These are phyloP conservation scores for Rapana venosa DNA, from an alignment of 2,888 invertebrate genomes.

Conservation along the genomic window DNA sequence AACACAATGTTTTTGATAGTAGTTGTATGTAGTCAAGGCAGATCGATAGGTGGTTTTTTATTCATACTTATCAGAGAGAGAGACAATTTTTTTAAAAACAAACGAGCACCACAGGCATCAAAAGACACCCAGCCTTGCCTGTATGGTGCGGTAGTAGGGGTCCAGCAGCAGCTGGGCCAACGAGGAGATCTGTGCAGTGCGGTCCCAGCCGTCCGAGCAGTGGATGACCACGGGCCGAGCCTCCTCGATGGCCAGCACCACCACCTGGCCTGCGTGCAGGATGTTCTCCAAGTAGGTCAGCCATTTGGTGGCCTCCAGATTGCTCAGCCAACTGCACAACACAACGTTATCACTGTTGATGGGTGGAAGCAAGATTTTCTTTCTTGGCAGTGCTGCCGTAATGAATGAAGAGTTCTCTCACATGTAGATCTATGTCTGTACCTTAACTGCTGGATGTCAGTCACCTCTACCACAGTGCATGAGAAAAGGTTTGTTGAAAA, in stretches of 20 bases:
- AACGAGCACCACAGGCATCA: not conserved
- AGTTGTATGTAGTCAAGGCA: too few species aligned
- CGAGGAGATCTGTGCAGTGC: slow-evolving; percentile 97
- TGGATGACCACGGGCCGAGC: slow-evolving; percentile 95
- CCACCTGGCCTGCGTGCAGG: slow-evolving; percentile 88
- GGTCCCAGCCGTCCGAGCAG: slow-evolving; percentile 99
- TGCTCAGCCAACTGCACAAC: slow-evolving; percentile 90
- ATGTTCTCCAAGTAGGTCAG: slow-evolving; percentile 92
- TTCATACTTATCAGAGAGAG: too few species aligned
- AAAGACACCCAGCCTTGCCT: slow-evolving; percentile 80
- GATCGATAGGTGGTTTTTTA: too few species aligned
- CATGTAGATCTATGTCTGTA: too few species aligned
- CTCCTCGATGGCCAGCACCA: slow-evolving; percentile 86
- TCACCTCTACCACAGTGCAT: too few species aligned
- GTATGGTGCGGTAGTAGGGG: slow-evolving; percentile 94
- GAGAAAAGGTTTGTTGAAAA: too few species aligned
- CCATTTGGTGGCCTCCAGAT: slow-evolving; percentile 94
- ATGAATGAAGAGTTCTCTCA: too few species aligned
- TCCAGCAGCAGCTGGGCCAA: slow-evolving; percentile 94
- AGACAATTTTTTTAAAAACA: not conserved
- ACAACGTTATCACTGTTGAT: not conserved
- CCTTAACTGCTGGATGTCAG: too few species aligned
- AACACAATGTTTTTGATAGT: too few species aligned
- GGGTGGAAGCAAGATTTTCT: not conserved
- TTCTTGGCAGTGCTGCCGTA: not conserved